Percentiles rank a stretch among this genome's conserved stretches.
These are phyloP conservation scores for Vollenhovia emeryi DNA, from an alignment of 1,140 invertebrate genomes.

Conservation along the genomic window DNA sequence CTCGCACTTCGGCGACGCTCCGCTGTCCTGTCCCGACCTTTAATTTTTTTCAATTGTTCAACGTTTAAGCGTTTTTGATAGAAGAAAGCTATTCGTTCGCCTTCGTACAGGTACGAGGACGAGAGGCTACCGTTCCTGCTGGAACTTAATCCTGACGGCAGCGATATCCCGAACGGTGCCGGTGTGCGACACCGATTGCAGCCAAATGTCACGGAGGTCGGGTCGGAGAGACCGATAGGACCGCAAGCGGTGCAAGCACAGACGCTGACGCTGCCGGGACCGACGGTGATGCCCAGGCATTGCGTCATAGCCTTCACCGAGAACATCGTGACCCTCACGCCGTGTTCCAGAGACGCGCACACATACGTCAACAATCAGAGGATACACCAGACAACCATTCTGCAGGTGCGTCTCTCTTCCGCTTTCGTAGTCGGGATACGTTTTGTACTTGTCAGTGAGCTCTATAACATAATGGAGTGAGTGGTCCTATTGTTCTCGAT, in stretches of 20 bases:
- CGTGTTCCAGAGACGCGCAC: constrained; percentile 95
- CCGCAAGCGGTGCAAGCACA: constrained; percentile 84
- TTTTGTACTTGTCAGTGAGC: no score
- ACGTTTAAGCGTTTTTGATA: no score
- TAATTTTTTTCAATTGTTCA: no score
- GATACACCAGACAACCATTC: constrained; percentile 96
- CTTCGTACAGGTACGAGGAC: constrained; percentile 83
- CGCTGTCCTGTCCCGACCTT: not conserved
- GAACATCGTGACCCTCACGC: constrained; percentile 96
- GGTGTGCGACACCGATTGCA: constrained; percentile 87
- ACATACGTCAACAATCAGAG: constrained; percentile 97
- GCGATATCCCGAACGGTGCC: constrained; percentile 86
- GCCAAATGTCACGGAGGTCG: constrained; percentile 91
- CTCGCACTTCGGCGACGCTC: not conserved
- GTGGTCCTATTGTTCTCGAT: no score
- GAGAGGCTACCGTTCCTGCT: constrained; percentile 87
- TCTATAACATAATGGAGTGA: no score
- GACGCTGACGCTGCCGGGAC: constrained; percentile 88
- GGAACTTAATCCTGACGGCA: constrained; percentile 89
- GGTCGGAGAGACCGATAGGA: constrained; percentile 87
- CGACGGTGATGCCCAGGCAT: constrained; percentile 95
- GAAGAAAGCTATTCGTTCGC: no score
- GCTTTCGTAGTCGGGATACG: not conserved
- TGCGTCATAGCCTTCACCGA: constrained; percentile 97
- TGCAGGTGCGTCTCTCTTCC: constrained; percentile 88